Conservation (phyloP, 2,888 invertebrate genomes). For the Heteromyza rotundicornis region DNA sequence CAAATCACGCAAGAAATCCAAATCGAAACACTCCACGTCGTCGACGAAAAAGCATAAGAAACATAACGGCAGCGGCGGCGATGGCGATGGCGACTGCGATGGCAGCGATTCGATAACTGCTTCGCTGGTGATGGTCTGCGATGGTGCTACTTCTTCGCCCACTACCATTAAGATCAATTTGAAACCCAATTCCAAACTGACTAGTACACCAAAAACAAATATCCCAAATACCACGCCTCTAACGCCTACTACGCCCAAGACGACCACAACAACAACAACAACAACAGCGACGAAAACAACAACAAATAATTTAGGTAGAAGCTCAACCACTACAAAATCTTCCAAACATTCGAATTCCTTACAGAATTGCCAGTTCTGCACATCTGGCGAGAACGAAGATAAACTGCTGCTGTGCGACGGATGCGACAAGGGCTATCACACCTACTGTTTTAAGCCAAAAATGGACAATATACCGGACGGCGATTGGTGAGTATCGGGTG, state of each 20-base stretch:
- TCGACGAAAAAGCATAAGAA: not conserved
- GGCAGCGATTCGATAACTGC: slow-evolving; percentile 4
- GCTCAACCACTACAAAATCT: slow-evolving; percentile 48
- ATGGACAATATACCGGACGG: slow-evolving; percentile 97
- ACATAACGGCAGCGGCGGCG: not conserved
- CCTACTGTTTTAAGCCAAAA: slow-evolving; percentile 96
- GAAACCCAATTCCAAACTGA: slow-evolving; percentile 38
- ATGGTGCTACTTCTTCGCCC: slow-evolving; percentile 14
- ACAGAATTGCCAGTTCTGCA: slow-evolving; percentile 97
- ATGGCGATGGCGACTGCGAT: not conserved
- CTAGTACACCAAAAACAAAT: slow-evolving; percentile 21
- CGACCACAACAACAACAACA: slow-evolving; percentile 34
- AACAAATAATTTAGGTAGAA: slow-evolving; percentile 39
- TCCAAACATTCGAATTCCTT: slow-evolving; percentile 62
- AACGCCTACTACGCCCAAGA: slow-evolving; percentile 32
- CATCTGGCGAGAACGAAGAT: slow-evolving; percentile 94
- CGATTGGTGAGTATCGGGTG: slow-evolving; percentile 83
- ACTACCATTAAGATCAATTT: slow-evolving; percentile 52
- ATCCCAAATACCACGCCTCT: slow-evolving; percentile 11
- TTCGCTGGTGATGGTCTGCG: slow-evolving; percentile 3
- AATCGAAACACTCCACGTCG: slow-evolving; percentile 11
- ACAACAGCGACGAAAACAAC: slow-evolving; percentile 38
- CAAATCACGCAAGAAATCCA: slow-evolving; percentile 6
- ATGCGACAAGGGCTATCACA: slow-evolving; percentile 98
- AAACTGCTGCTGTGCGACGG: slow-evolving; percentile 94